Percentiles rank a stretch among this genome's conserved stretches.
Evolutionary conservation across 1,140 invertebrate genomes (phyloP).

Genomic region (Globodera rostochiensis): DNA sequence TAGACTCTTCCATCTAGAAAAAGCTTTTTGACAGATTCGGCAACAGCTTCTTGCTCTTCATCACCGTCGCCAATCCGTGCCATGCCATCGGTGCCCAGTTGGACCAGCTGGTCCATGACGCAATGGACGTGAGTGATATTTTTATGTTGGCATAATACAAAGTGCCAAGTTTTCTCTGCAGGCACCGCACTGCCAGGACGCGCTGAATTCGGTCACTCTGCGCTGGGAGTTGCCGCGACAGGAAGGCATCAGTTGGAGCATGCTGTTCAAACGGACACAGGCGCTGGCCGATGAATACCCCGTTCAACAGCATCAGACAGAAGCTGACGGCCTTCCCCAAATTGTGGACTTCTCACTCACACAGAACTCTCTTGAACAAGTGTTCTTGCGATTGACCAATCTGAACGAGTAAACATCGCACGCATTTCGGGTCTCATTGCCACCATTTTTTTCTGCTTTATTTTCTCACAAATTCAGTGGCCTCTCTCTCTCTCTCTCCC

Average conservation of each 20-base stretch:
- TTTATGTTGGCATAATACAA: not conserved
- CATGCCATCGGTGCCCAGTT: constrained; percentile 6
- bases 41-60: constrained; percentile 47
- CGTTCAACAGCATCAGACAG: constrained; percentile 14
- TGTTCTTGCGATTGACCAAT: constrained; percentile 43
- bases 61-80: constrained; percentile 46
- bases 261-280: constrained; percentile 39
- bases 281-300: constrained; percentile 44
- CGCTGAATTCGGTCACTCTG: constrained; percentile 23
- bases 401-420: constrained; percentile 5
- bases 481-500: too few species aligned
- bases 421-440: too few species aligned
- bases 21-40: constrained; percentile 36
- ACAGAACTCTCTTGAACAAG: constrained; percentile 52
- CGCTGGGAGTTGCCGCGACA: constrained; percentile 48
- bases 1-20: not conserved
- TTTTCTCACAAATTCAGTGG: too few species aligned
- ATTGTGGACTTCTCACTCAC: constrained; percentile 52
- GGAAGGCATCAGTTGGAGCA: constrained; percentile 32
- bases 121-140: constrained; percentile 42
- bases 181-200: constrained; percentile 37
- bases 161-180: not conserved
- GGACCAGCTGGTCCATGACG: constrained; percentile 31
- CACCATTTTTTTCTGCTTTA: too few species aligned
- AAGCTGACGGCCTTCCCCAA: constrained; percentile 26